Conservation (phyloP, 2,113 vertebrate species). For the Caloenas nicobarica region DNA sequence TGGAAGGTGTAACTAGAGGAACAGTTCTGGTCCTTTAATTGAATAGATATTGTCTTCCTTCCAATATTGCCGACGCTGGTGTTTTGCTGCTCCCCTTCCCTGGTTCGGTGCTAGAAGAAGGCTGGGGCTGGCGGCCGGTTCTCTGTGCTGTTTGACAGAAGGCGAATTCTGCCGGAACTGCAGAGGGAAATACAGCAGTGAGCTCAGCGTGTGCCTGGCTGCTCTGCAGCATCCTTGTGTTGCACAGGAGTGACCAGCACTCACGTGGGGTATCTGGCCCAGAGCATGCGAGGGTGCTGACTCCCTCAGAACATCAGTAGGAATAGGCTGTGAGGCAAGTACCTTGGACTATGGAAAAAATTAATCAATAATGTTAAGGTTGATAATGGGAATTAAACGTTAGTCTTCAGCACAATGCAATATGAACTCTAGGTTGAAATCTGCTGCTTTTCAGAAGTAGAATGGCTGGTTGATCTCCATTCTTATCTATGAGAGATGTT, state of each 20-base stretch:
- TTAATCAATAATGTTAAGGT: background rate
- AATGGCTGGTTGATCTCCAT: background rate
- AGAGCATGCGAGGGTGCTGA: background rate
- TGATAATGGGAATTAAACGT: background rate
- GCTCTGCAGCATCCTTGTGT: background rate
- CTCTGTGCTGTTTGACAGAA: background rate
- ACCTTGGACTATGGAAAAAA: background rate
- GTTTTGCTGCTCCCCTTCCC: background rate
- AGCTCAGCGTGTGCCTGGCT: rapidly evolving
- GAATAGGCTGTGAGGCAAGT: background rate
- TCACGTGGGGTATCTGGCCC: background rate
- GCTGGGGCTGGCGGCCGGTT: background rate
- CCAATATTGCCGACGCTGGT: background rate
- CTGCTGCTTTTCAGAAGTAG: background rate
- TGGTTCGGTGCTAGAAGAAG: background rate
- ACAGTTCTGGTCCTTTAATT: background rate
- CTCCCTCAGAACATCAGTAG: background rate
- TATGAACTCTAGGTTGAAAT: background rate
- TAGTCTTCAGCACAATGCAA: background rate
- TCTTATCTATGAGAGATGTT: background rate
- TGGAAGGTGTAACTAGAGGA: background rate
- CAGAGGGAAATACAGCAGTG: background rate
- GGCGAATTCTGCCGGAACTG: background rate
- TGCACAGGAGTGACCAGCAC: background rate
- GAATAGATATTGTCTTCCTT: background rate